These are phyloP conservation scores for Ecliptopera silaceata DNA, from an alignment of 2,888 invertebrate species.

Conservation along the genomic window DNA sequence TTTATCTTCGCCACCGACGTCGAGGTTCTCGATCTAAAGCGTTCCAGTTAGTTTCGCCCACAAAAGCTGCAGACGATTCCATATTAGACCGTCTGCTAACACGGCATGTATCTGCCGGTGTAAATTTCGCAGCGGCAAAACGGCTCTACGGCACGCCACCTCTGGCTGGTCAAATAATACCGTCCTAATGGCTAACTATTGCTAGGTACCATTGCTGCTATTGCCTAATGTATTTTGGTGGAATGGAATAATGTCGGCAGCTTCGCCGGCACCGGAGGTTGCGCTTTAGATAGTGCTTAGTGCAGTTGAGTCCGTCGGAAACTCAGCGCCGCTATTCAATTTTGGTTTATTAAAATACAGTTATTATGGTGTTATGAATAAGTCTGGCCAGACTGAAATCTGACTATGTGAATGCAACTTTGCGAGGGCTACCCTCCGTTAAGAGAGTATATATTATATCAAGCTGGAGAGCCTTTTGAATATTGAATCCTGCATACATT, in stretches of 20 bases:
- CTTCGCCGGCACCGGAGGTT: slow-evolving; percentile 57
- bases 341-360: slow-evolving; percentile 64
- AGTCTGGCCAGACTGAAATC: slow-evolving; percentile 30
- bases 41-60: slow-evolving; percentile 72
- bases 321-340: slow-evolving; percentile 57
- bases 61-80: slow-evolving; percentile 80
- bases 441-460: slow-evolving; percentile 24
- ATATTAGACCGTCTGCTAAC: slow-evolving; percentile 70
- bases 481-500: slow-evolving; percentile 21
- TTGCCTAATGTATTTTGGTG: slow-evolving; percentile 78
- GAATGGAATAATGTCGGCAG: slow-evolving; percentile 68
- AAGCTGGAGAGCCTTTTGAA: slow-evolving; percentile 21
- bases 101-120: slow-evolving; percentile 67
- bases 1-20: slow-evolving; percentile 70
- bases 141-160: slow-evolving; percentile 74
- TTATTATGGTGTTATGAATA: slow-evolving; percentile 47
- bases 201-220: slow-evolving; percentile 21
- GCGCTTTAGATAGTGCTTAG: slow-evolving; percentile 68
- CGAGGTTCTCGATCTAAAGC: slow-evolving; percentile 65
- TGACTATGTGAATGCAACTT: slow-evolving; percentile 26
- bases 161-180: slow-evolving; percentile 78
- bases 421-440: slow-evolving; percentile 22
- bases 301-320: slow-evolving; percentile 54
- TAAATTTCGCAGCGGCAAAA: slow-evolving; percentile 73
- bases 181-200: slow-evolving; percentile 73